Conservation (phyloP, 2,888 invertebrate genomes). For the Lasioglossum vierecki region DNA sequence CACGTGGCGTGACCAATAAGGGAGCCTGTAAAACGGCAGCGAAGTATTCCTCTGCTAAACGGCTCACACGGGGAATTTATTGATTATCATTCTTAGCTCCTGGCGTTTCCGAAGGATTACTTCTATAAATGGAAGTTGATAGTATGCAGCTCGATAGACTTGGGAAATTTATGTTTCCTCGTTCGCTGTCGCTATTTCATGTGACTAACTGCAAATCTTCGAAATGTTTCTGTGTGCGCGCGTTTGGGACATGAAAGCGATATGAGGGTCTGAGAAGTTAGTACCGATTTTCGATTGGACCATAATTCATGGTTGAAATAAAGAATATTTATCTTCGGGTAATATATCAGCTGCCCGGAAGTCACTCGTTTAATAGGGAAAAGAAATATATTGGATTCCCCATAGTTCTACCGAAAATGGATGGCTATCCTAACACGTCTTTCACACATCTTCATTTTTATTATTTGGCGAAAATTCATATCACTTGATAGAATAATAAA, state of each 20-base stretch:
- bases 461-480: background rate
- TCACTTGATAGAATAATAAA: background rate
- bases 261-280: background rate
- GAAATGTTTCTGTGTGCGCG: background rate
- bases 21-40: slow-evolving; percentile 24
- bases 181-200: background rate
- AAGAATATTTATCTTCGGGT: background rate
- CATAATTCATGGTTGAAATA: background rate
- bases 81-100: slow-evolving; percentile 40
- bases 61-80: slow-evolving; percentile 43
- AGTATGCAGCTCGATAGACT: slow-evolving; percentile 18
- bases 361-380: background rate
- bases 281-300: background rate
- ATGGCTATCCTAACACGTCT: background rate
- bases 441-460: background rate
- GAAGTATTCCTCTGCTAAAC: slow-evolving; percentile 32
- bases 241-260: background rate
- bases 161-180: slow-evolving; percentile 1
- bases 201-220: slow-evolving; percentile 6
- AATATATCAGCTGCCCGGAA: background rate
- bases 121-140: slow-evolving; percentile 32
- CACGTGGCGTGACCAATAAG: slow-evolving; percentile 38
- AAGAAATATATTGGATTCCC: background rate
- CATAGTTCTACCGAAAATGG: background rate
- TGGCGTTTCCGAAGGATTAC: slow-evolving; percentile 27